phyloP scores from a whole-genome alignment of 2,113 vertebrate genomes.

The Semnornis frantzii region DNA sequence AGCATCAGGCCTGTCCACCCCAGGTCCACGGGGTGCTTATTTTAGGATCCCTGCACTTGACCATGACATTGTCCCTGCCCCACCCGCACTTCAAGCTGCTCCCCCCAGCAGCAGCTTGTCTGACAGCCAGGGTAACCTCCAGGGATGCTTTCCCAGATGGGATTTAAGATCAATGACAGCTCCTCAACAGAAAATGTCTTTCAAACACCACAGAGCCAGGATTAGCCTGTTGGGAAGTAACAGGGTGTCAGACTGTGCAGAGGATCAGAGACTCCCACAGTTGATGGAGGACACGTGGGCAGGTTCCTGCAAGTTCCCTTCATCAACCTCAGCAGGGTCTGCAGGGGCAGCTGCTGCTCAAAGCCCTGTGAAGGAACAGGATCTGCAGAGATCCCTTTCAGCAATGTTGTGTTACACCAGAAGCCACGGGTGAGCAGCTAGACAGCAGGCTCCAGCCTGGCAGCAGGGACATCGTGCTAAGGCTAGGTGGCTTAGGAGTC shows the following conservation, averaged over 20 bases:
- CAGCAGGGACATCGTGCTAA: neutral
- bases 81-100: neutral
- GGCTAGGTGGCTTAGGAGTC: rapidly evolving
- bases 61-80: neutral
- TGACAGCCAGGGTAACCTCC: neutral
- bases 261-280: neutral
- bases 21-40: rapidly evolving
- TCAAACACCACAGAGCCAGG: neutral
- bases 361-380: rapidly evolving
- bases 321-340: neutral
- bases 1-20: rapidly evolving
- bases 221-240: neutral
- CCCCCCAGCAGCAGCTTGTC: neutral
- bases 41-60: neutral
- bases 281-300: neutral
- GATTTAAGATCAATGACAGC: neutral
- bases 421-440: neutral
- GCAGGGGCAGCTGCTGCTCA: neutral
- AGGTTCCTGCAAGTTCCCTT: neutral
- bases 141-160: neutral
- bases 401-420: neutral
- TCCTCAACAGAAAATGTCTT: neutral
- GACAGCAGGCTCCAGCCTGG: neutral
- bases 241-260: neutral
- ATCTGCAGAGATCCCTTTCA: rapidly evolving